phyloP scores from a whole-genome alignment of 2,113 vertebrate species.

The Pollimyrus isidori region DNA sequence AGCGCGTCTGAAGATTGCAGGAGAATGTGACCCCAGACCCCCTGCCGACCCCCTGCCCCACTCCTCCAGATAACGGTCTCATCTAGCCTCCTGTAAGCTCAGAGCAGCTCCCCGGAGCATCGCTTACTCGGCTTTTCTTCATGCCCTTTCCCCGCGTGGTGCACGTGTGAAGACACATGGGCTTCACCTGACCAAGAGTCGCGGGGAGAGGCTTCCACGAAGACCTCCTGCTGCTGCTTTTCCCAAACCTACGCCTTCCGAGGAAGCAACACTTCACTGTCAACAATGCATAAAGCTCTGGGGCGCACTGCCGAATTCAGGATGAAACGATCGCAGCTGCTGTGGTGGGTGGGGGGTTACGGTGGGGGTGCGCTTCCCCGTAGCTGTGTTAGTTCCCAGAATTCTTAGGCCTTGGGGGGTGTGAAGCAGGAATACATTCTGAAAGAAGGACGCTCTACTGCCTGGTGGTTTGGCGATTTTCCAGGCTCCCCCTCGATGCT shows the following conservation, averaged over 20 bases:
- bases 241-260: background rate
- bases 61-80: background rate
- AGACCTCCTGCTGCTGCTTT: conserved; percentile 29
- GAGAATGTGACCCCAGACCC: too few relatives aligned
- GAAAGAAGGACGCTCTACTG: background rate
- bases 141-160: background rate
- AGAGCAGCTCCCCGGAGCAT: background rate
- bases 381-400: background rate
- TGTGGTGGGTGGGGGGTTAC: background rate
- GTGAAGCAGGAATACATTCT: background rate
- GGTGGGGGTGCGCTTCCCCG: background rate
- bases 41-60: background rate
- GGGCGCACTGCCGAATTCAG: conserved; percentile 13
- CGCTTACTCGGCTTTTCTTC: background rate
- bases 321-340: background rate
- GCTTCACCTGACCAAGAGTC: conserved; percentile 30
- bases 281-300: background rate
- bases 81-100: background rate
- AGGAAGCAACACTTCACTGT: conserved; percentile 1
- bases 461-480: background rate
- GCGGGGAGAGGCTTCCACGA: conserved; percentile 10
- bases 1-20: background rate
- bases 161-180: background rate
- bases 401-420: background rate
- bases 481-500: background rate